Evolutionary conservation across 2,113 vertebrate genomes (phyloP).

Genomic region (Smithornis capensis): DNA sequence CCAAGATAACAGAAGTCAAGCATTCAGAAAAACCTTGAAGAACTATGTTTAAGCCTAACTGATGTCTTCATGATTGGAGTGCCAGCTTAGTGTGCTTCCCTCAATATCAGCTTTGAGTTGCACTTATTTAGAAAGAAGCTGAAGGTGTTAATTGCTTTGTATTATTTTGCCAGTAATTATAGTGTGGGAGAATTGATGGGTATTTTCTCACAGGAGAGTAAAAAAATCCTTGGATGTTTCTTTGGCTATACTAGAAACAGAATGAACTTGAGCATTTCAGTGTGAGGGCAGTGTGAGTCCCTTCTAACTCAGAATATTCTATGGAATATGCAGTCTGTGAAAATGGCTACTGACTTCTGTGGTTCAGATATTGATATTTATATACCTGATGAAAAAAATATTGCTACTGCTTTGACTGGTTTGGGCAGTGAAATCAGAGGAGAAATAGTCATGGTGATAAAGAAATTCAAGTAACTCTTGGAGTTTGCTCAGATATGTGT

Average conservation of each 20-base stretch:
- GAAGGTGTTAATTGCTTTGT: background rate
- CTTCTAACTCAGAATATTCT: too few relatives aligned
- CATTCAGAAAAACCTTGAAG: background rate
- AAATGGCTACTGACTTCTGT: background rate
- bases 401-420: background rate
- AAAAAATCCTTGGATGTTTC: background rate
- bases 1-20: background rate
- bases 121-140: background rate
- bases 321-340: background rate
- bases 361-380: background rate
- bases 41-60: background rate
- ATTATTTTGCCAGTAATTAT: background rate
- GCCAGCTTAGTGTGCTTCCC: background rate
- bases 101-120: background rate
- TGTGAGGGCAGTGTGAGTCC: background rate
- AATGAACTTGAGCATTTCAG: background rate
- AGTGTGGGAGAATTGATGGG: background rate
- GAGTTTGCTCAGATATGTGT: background rate
- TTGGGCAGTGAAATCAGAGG: background rate
- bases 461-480: background rate
- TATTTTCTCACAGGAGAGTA: background rate
- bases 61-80: background rate
- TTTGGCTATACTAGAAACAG: background rate
- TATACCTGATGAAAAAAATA: background rate
- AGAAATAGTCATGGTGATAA: background rate